phyloP scores from a whole-genome alignment of 2,797 vertebrate species.

The Knipowitschia caucasica region DNA sequence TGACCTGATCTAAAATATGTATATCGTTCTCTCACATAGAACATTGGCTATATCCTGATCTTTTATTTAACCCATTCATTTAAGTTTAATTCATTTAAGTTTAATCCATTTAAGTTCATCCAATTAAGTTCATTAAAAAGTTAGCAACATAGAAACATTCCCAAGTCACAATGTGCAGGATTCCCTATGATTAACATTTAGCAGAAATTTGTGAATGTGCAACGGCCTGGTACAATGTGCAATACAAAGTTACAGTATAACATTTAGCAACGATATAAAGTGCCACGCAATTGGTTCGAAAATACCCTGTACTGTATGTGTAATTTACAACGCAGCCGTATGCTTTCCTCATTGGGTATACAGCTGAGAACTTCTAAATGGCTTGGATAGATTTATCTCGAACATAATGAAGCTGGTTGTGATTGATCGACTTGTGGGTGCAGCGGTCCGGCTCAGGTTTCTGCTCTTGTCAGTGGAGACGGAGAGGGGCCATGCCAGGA shows the following conservation, averaged over 20 bases:
- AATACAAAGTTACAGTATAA: too few species aligned
- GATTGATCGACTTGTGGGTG: slow-evolving; percentile 36
- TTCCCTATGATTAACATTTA: too few species aligned
- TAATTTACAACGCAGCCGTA: background rate
- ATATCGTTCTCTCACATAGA: too few species aligned
- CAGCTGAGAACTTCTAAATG: slow-evolving; percentile 9
- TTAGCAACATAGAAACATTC: too few species aligned
- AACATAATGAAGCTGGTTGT: slow-evolving; percentile 21
- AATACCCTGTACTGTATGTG: background rate
- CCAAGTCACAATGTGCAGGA: too few species aligned
- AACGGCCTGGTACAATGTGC: too few species aligned
- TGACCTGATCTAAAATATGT: background rate
- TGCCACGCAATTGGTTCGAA: too few species aligned
- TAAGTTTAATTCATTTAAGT: too few species aligned
- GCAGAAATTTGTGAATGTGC: too few species aligned
- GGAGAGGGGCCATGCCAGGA: slow-evolving; percentile 49
- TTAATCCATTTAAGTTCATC: too few species aligned
- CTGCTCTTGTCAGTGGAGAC: slow-evolving; percentile 37
- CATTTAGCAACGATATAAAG: too few species aligned
- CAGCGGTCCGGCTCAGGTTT: slow-evolving; percentile 20
- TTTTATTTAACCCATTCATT: background rate
- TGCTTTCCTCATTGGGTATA: background rate
- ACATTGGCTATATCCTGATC: background rate
- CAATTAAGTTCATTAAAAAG: too few species aligned
- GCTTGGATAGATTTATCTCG: slow-evolving; percentile 13